Percentiles rank a stretch among this genome's conserved stretches.
phyloP scores from a whole-genome alignment of 2,888 invertebrate genomes.

The Chironomus riparius region DNA sequence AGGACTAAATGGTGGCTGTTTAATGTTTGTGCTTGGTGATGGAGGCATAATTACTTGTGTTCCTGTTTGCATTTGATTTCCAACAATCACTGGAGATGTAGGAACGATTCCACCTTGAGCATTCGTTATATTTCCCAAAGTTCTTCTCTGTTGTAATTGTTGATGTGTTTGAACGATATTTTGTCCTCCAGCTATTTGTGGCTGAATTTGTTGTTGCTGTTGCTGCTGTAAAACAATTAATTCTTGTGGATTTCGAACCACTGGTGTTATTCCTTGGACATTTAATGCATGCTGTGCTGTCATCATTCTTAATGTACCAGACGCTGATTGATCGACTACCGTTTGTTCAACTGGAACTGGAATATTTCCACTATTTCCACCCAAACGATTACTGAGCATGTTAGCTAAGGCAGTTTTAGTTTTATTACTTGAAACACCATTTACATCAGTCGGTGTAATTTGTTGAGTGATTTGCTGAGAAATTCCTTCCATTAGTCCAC shows the following conservation, averaged over 20 bases:
- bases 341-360: conserved; percentile 43
- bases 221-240: conserved; percentile 49
- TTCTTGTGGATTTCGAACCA: conserved; percentile 42
- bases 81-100: conserved; percentile 32
- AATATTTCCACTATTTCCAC: conserved; percentile 48
- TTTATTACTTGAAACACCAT: conserved; percentile 60
- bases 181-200: conserved; percentile 32
- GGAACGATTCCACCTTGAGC: conserved; percentile 32
- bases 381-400: conserved; percentile 77
- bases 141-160: conserved; percentile 44
- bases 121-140: conserved; percentile 48
- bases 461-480: neutral
- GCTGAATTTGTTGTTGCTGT: conserved; percentile 46
- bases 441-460: neutral
- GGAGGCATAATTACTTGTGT: conserved; percentile 35
- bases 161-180: conserved; percentile 42
- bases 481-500: neutral
- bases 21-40: conserved; percentile 29
- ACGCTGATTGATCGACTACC: conserved; percentile 52
- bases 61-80: neutral
- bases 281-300: conserved; percentile 68
- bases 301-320: conserved; percentile 67
- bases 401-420: conserved; percentile 93
- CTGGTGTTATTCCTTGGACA: conserved; percentile 36
- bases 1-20: conserved; percentile 43